Conservation (phyloP, 2,888 invertebrate species). For the Drosophila mettleri region DNA sequence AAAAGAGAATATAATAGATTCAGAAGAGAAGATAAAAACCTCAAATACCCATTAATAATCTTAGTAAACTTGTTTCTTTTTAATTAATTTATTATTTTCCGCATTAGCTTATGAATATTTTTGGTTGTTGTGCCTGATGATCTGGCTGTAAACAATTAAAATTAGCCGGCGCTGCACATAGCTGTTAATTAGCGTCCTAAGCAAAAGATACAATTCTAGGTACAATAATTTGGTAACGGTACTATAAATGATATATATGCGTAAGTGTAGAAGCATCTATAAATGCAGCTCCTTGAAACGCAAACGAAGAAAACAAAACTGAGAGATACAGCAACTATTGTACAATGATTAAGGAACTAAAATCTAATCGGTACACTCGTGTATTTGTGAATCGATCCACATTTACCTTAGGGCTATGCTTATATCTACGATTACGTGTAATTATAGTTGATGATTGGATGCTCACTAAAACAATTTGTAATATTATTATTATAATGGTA, state of each 20-base stretch:
- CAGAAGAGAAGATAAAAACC: too few species aligned
- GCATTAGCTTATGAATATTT: constrained; percentile 41
- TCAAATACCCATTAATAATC: neutral
- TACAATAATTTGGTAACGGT: constrained; percentile 63
- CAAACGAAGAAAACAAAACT: constrained; percentile 13
- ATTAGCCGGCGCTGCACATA: constrained; percentile 35
- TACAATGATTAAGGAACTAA: constrained; percentile 49
- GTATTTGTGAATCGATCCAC: constrained; percentile 36
- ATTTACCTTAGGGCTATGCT: constrained; percentile 66
- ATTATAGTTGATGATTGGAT: constrained; percentile 29
- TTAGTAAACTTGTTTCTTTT: constrained; percentile 4
- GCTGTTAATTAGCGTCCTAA: constrained; percentile 50
- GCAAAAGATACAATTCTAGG: constrained; percentile 53
- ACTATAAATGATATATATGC: constrained; percentile 43
- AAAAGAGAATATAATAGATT: too few species aligned
- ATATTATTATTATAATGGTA: constrained; percentile 30
- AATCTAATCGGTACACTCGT: constrained; percentile 32
- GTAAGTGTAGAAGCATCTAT: constrained; percentile 4
- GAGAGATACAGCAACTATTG: constrained; percentile 31
- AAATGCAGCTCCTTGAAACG: constrained; percentile 9
- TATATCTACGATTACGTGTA: constrained; percentile 68
- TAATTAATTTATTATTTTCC: constrained; percentile 69
- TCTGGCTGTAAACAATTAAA: constrained; percentile 40
- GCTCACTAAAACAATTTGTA: constrained; percentile 38
- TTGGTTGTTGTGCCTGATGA: constrained; percentile 33